Evolutionary conservation across 2,888 invertebrate species (phyloP).

Genomic region (Rutpela maculata): DNA sequence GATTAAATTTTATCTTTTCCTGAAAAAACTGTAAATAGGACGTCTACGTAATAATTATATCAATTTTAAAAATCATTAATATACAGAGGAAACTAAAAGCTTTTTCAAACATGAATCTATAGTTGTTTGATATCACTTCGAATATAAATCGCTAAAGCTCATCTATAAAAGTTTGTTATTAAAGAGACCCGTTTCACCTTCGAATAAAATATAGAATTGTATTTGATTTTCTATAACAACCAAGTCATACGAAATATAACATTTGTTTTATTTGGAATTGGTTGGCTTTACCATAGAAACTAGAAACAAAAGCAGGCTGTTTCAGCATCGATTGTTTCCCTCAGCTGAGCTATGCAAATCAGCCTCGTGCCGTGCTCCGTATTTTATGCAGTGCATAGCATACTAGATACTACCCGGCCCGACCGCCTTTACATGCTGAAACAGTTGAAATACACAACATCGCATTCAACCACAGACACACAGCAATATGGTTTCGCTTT

Average conservation of each 20-base stretch:
- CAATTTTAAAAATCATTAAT: too few relatives aligned
- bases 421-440: constrained; percentile 61
- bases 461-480: constrained; percentile 56
- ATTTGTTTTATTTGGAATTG: constrained; percentile 39
- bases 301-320: constrained; percentile 55
- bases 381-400: constrained; percentile 72
- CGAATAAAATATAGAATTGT: constrained; percentile 29
- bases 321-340: constrained; percentile 72
- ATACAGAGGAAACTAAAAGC: too few relatives aligned
- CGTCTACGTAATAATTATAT: too few relatives aligned
- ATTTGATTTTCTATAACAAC: constrained; percentile 42
- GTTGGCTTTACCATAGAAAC: constrained; percentile 48
- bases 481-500: constrained; percentile 56
- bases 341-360: constrained; percentile 75
- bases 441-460: constrained; percentile 59
- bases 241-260: constrained; percentile 32
- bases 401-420: constrained; percentile 57
- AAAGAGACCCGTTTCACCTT: constrained; percentile 18
- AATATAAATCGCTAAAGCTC: neutral
- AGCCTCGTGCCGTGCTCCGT: constrained; percentile 72
- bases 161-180: constrained; percentile 16
- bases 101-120: too few relatives aligned
- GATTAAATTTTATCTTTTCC: too few relatives aligned
- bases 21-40: too few relatives aligned
- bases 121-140: neutral